Base-by-base conservation (phyloP, 1,140 invertebrate species). In the Cydia fagiglandana region DNA sequence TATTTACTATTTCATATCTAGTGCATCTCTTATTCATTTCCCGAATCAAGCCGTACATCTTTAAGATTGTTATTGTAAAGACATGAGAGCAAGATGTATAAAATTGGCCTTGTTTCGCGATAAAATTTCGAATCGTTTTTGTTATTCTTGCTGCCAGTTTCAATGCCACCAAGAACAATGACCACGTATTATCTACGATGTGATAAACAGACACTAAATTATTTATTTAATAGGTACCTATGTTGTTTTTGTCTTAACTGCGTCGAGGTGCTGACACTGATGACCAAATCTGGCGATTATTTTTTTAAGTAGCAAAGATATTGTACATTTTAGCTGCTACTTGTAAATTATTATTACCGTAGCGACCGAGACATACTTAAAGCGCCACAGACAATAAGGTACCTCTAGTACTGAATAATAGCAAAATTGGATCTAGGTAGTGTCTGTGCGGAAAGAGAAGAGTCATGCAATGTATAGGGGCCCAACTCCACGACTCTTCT, bases 161-260 rank as follows among this genome's bases (percentile, higher is more conserved):
- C 66, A 70, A 38, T 70, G 66, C 66, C 66, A 70, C 15, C n/a
- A n/a, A 70, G 66, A 70, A 70, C 38, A 70, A 70, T 70, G 66
- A 70, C 66, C 66, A 70, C 30, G 9, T 28, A 28, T 64, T 64
- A 68, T 70, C 66, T 70, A 38, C 34, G 34, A 38, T 41, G 17
- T 5, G 66, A 70, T 38, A 38, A 17, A 38, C 13, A n/a, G 5
- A 10, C 66, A 70, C 5, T 68, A 68, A 68, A 68, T 70, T 38
- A 70, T 41, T 7, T 70, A 41, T 38, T 38, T 70, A n/a, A 70
- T 47, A 45, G 6, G 30, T 34, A n/a, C n/a, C n/a, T n/a, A 41
- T 68, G 64, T 70, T 9, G n/a, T n/a, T 70, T 28, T 41, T 41
- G 45, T 70, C 34, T 41, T 10, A 45, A 45, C 30, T 41, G 34